Evolutionary conservation across 2,888 invertebrate species (phyloP), one percentile per base, ranked within the genome.

Genomic region (Capitulum mitella): DNA sequence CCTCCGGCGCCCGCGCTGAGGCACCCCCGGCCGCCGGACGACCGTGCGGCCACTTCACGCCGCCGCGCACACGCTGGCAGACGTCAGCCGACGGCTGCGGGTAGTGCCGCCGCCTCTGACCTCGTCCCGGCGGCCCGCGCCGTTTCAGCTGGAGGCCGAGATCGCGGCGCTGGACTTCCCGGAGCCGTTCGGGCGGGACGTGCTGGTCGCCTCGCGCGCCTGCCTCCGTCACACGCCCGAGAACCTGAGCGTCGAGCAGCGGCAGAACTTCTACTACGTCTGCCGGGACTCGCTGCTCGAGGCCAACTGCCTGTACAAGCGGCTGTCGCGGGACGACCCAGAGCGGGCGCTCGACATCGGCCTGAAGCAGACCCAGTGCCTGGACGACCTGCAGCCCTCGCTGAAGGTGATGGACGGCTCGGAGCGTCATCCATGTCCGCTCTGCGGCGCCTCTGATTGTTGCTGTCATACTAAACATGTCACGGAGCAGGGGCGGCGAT

Each of bases 231-330:
- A 64, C 64, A 64, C 34, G 64, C 64, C 64, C 19, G 64, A 12
- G 5, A 34, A 64, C 64, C 64, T 64, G 26, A 64, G 64, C 64
- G 64, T 64, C 3, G 64, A 64, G 64, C 64, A 64, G 34, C 8
- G 16, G 14, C 64, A 64, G 64, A 64, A 64, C 64, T 64, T 64
- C 64, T 64, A 64, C 64, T 64, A 64, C 64, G 64, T 64, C 1
- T 64, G 64, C 16, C 64, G 64, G 16, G 64, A 64, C 64, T 14
- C 64, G 16, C 34, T 64, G 32, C 64, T 64, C 16, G 64, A 64
- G 34, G 34, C 19, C 64, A 64, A 34, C 64, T 64, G 64, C 19
- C 32, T 64, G 34, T 64, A 64, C 64, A 32, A 34, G 19, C 32
- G 64, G 64, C 64, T 64, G 34, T 32, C 10, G 64, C 32, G 32